phyloP scores from a whole-genome alignment of 2,888 invertebrate genomes.

The Isotomurus palustris region DNA sequence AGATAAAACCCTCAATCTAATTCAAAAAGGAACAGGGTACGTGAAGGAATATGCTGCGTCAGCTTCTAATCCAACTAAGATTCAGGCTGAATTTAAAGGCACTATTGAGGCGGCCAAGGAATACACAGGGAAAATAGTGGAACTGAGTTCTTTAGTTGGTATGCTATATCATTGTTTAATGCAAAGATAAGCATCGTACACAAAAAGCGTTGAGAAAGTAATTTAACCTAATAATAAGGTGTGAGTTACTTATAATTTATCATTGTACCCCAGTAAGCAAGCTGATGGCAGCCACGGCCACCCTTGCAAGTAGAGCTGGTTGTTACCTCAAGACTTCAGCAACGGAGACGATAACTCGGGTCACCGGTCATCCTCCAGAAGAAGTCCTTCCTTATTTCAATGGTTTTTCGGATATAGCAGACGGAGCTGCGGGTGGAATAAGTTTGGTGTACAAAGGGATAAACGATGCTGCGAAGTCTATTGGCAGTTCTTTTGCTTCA shows the following conservation, averaged over 20 bases:
- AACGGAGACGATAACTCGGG: neutral
- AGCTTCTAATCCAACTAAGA: neutral
- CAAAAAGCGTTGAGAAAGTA: neutral
- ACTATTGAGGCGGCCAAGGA: constrained; percentile 8
- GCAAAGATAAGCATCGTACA: neutral
- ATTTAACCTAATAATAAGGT: neutral
- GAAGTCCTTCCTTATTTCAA: too few species aligned
- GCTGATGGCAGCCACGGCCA: constrained; percentile 10
- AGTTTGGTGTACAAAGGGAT: constrained; percentile 17
- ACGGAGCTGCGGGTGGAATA: constrained; percentile 10
- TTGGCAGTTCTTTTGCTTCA: constrained; percentile 15
- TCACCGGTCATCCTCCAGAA: neutral
- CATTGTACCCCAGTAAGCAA: constrained; percentile 6
- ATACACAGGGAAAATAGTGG: constrained; percentile 23
- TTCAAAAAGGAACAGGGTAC: neutral
- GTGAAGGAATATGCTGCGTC: neutral
- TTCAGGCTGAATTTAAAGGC: constrained; percentile 10
- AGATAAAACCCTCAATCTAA: constrained; percentile 4
- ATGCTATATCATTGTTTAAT: neutral
- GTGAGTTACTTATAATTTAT: neutral
- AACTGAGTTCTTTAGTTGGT: constrained; percentile 26
- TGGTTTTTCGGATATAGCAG: constrained; percentile 8
- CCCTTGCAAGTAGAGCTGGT: constrained; percentile 9
- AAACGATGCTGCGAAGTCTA: constrained; percentile 9
- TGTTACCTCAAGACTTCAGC: constrained; percentile 4